Base-by-base conservation (phyloP, 2,113 vertebrate genomes). In the Cynopterus brachyotis region DNA sequence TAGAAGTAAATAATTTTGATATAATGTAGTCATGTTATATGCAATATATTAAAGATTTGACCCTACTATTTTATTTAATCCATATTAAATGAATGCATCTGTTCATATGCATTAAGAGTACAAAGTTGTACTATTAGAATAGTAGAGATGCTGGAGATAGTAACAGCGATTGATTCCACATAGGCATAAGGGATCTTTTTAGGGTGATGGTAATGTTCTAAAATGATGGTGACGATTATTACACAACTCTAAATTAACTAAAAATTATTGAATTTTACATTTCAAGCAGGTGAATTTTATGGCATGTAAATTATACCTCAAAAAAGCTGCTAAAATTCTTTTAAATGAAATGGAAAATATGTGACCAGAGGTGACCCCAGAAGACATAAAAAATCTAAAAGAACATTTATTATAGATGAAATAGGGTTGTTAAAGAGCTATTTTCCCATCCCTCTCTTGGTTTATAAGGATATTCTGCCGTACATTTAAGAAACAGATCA, bases 1-100 rank as follows among this genome's bases (percentile, higher is more conserved):
- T 78, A 83, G 47, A 85, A 90, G 60, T 89, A 89, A 91, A 67
- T 93, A 66, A 47, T 50, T 92, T 62, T 62, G 32, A 66, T 70
- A 20, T 11, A 40, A 22, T 73, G 30, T 62, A 62, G 37, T 78
- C 32, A 45, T 9, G 8, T 45, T 55, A 60, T 57, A 67, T 85
- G 10, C 5, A 84, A 1, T 85, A 37, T 13, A 70, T 20, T 19
- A n/a, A 59, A 66, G 53, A 89, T 94, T 94, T 35, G 26, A 53
- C 67, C 62, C 50, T 80, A 19, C 69, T 70, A 59, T 85, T 50
- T 85, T 78, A 78, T 50, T 79, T 81, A 66, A 76, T 67, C 17
- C 50, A 40, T 42, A 42, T 78, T 62, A 91, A 62, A 57, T 9
- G 26, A 81, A n/a, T 37, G 16, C 24, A 57, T 55, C 42, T 76